Conservation (phyloP, 2,888 invertebrate genomes). For the Amitus sp. region DNA sequence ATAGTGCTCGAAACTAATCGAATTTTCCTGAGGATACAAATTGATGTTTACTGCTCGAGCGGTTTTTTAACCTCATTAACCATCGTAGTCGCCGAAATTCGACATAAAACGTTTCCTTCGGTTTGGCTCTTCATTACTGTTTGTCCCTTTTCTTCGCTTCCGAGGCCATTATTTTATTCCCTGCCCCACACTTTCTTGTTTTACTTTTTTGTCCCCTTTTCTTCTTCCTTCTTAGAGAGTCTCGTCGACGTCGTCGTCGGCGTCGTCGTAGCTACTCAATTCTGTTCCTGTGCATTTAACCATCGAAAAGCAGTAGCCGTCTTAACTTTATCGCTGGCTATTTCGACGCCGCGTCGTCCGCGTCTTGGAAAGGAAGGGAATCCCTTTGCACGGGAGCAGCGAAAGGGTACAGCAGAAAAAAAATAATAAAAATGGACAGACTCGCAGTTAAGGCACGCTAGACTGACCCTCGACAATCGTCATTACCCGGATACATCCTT, state of each 20-base stretch:
- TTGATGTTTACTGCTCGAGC: conserved; percentile 23
- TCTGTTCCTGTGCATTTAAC: conserved; percentile 55
- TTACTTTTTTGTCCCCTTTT: conserved; percentile 8
- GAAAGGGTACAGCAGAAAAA: conserved; percentile 35
- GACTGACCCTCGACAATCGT: conserved; percentile 63
- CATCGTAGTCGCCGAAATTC: conserved; percentile 36
- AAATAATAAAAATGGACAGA: conserved; percentile 62
- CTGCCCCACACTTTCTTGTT: conserved; percentile 11
- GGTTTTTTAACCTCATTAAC: conserved; percentile 41
- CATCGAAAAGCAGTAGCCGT: conserved; percentile 61
- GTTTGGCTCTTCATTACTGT: conserved; percentile 41
- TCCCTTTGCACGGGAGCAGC: no score
- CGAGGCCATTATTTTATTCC: conserved; percentile 34
- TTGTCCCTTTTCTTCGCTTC: conserved; percentile 27
- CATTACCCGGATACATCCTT: conserved; percentile 49
- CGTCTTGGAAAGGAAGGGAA: conserved; percentile 32
- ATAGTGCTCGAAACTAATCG: conserved; percentile 24
- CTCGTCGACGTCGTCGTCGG: conserved; percentile 31
- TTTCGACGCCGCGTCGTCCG: conserved; percentile 47
- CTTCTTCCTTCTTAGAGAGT: conserved; percentile 32
- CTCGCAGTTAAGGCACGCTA: conserved; percentile 60
- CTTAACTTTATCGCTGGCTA: conserved; percentile 60
- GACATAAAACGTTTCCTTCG: conserved; percentile 38
- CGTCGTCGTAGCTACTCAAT: conserved; percentile 56
- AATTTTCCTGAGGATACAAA: conserved; percentile 22